Evolutionary conservation across 2,888 invertebrate species (phyloP).

Genomic region (Athrips mouffetella): DNA sequence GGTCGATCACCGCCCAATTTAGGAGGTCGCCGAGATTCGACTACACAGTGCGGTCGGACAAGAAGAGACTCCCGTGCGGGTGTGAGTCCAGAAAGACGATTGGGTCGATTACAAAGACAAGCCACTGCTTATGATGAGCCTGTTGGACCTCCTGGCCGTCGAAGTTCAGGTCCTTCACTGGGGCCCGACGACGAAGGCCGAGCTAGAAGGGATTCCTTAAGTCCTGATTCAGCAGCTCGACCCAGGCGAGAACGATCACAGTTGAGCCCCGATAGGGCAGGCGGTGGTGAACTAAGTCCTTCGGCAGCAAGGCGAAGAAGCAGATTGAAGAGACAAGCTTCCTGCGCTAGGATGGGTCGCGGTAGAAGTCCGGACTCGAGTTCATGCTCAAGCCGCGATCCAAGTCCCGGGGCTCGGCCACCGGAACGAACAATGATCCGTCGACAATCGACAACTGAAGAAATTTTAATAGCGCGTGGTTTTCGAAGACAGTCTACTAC

Average conservation of each 20-base stretch:
- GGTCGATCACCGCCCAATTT: slow-evolving; percentile 68
- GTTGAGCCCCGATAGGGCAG: slow-evolving; percentile 87
- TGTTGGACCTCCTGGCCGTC: slow-evolving; percentile 84
- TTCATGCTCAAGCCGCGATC: slow-evolving; percentile 89
- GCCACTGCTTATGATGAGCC: slow-evolving; percentile 94
- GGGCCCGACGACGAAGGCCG: slow-evolving; percentile 90
- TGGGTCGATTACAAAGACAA: slow-evolving; percentile 88
- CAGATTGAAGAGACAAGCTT: slow-evolving; percentile 87
- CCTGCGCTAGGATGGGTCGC: slow-evolving; percentile 81
- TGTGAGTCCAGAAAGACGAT: slow-evolving; percentile 82
- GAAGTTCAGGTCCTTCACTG: slow-evolving; percentile 90
- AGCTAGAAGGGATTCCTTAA: slow-evolving; percentile 90
- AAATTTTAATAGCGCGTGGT: slow-evolving; percentile 92
- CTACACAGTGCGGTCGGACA: slow-evolving; percentile 87
- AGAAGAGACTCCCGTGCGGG: slow-evolving; percentile 82
- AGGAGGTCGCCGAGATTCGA: slow-evolving; percentile 86
- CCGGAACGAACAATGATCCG: slow-evolving; percentile 86
- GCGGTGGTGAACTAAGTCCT: slow-evolving; percentile 89
- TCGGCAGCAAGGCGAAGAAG: slow-evolving; percentile 83
- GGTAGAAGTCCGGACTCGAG: slow-evolving; percentile 84
- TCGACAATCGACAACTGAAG: slow-evolving; percentile 93
- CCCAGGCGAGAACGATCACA: slow-evolving; percentile 87
- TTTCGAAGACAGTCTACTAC: slow-evolving; percentile 94
- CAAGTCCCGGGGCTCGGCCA: slow-evolving; percentile 85
- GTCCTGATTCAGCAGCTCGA: slow-evolving; percentile 91